Conservation (phyloP, 2,113 vertebrate species). For the Chrysochloris asiatica region DNA sequence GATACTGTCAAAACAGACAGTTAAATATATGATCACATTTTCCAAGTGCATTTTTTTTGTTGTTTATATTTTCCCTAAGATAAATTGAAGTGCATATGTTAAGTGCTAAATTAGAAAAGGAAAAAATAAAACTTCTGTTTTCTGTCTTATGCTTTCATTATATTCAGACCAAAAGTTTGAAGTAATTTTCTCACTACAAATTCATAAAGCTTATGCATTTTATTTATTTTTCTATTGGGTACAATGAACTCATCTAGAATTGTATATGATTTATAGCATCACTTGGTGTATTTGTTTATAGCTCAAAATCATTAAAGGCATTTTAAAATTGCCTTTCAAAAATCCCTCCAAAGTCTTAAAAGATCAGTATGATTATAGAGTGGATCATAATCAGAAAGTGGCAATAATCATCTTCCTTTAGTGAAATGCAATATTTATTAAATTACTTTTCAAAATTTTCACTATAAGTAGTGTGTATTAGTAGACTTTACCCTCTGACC, state of each 20-base stretch:
- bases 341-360: neutral
- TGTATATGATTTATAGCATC: neutral
- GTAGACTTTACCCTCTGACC: neutral
- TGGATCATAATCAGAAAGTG: slow-evolving; percentile 1
- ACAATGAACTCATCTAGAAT: neutral
- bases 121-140: slow-evolving; percentile 6
- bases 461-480: neutral
- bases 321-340: neutral
- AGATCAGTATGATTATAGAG: neutral
- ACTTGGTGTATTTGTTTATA: neutral
- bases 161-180: neutral
- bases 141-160: neutral
- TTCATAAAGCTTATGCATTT: neutral
- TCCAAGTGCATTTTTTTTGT: too few relatives aligned
- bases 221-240: neutral
- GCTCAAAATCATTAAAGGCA: neutral
- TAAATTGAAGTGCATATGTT: slow-evolving; percentile 4
- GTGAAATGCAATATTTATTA: neutral
- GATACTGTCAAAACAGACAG: neutral
- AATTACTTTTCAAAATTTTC: neutral
- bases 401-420: neutral
- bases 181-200: slow-evolving; percentile 19
- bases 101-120: neutral
- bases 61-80: neutral
- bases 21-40: too few relatives aligned